Evolutionary conservation across 2,113 vertebrate species (phyloP).

Genomic region (Hydropotes inermis): DNA sequence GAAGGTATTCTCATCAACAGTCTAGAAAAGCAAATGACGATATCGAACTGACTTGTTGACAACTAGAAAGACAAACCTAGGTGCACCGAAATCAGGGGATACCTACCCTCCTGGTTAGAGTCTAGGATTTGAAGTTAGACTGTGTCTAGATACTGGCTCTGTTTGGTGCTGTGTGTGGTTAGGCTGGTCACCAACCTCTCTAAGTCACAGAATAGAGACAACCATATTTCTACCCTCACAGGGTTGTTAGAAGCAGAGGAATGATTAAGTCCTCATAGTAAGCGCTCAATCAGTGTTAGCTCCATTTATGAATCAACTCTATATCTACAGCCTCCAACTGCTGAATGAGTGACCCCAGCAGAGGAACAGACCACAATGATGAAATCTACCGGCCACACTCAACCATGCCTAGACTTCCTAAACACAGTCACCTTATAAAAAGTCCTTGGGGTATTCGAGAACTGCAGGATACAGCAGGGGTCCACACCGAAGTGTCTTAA

Average conservation of each 20-base stretch:
- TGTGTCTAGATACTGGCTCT: background rate
- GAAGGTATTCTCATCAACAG: background rate
- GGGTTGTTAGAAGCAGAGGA: background rate
- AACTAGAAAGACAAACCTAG: background rate
- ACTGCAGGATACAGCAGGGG: rapidly evolving
- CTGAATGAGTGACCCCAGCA: rapidly evolving
- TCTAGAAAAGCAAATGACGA: background rate
- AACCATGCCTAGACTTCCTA: background rate
- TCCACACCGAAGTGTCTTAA: background rate
- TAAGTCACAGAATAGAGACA: background rate
- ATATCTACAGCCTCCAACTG: background rate
- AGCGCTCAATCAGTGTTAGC: rapidly evolving
- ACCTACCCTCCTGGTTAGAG: background rate
- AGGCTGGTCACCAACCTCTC: background rate
- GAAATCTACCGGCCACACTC: background rate
- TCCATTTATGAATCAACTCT: too few species aligned
- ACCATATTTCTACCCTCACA: background rate
- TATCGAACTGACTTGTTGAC: rapidly evolving
- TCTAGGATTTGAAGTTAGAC: background rate
- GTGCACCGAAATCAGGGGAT: background rate
- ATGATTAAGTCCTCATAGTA: background rate
- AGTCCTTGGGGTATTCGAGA: background rate
- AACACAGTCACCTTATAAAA: background rate
- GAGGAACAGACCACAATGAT: background rate
- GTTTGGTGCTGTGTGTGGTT: background rate